Base-by-base conservation (phyloP, 2,797 vertebrate genomes). In the Otus scops region DNA sequence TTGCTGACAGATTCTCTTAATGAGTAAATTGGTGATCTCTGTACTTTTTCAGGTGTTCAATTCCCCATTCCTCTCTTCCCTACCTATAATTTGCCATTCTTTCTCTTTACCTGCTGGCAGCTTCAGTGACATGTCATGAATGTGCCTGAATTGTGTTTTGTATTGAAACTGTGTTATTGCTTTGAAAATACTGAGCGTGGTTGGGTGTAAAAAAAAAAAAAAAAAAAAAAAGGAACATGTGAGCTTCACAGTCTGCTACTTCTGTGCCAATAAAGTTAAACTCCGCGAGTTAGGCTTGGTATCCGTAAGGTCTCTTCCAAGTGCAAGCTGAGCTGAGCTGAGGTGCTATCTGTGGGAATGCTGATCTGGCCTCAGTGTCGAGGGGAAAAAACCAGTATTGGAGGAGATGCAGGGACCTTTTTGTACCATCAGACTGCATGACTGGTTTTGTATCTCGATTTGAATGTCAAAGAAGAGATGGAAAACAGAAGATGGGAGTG, bases 401-500 rank as follows among this genome's bases (percentile, higher is more conserved):
- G 41, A 50, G 54, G n/a, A 81, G 75, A 41, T 23, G 6, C 26
- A 50, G 36, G 39, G n/a, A 38, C 30, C 18, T 67, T 92, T 63
- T 43, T 60, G 17, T 67, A 17, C 90, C 36, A n/a, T 68, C 61
- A 84, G 65, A 59, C 54, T 89, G 39, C 47, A 11, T 0, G 8
- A 56, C 89, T 94, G 74, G 89, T 85, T 94, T 90, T 85, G 63
- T 78, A 3, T 47, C 77, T 92, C 20, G 11, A 54, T 97, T 83
- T 95, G 89, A 82, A 82, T 96, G 60, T 61, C 43, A 90, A 67
- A 88, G 75, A 51, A 53, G 27, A 41, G 70, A 27, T 38, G 64
- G 79, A 81, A 85, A 88, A 64, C 32, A 61, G 92, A 63, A 87
- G 24, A 32, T 4, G 19, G 70, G 74, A 87, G 45, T 65, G 92